Evolutionary conservation across 2,888 invertebrate genomes (phyloP).

Genomic region (Zaprionus obscuricornis): DNA sequence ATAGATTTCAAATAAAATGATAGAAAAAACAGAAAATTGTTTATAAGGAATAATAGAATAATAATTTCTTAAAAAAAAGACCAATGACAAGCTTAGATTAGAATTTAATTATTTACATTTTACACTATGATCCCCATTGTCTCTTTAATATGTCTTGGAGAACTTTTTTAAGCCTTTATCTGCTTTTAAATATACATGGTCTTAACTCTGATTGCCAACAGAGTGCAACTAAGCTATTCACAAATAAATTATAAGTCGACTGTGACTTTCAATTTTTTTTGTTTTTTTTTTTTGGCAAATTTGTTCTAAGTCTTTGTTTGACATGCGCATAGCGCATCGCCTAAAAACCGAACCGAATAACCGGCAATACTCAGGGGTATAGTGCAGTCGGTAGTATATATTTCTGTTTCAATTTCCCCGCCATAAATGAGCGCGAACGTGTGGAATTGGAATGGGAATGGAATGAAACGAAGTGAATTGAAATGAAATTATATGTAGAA

Average conservation of each 20-base stretch:
- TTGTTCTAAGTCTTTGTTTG: slow-evolving; percentile 32
- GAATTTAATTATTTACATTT: too few relatives aligned
- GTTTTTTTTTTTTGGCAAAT: slow-evolving; percentile 1
- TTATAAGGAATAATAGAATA: too few relatives aligned
- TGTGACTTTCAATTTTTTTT: slow-evolving; percentile 9
- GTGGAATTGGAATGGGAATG: background rate
- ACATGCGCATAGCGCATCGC: slow-evolving; percentile 51
- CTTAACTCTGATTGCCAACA: slow-evolving; percentile 18
- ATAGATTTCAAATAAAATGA: too few relatives aligned
- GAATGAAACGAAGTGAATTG: slow-evolving; percentile 12
- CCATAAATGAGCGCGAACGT: background rate
- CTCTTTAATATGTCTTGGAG: too few relatives aligned
- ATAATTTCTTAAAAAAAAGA: too few relatives aligned
- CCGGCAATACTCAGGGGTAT: slow-evolving; percentile 27
- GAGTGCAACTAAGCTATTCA: slow-evolving; percentile 21
- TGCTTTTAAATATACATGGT: too few relatives aligned
- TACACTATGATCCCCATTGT: too few relatives aligned
- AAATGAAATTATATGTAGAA: slow-evolving; percentile 14
- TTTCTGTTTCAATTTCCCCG: slow-evolving; percentile 1
- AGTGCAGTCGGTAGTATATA: background rate
- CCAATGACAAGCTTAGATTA: too few relatives aligned
- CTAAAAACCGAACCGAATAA: too few relatives aligned
- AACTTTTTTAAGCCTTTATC: too few relatives aligned
- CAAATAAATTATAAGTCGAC: slow-evolving; percentile 9
- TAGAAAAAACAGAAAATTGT: too few relatives aligned